Evolutionary conservation across 2,113 vertebrate genomes (phyloP).

Genomic region (Columba livia): DNA sequence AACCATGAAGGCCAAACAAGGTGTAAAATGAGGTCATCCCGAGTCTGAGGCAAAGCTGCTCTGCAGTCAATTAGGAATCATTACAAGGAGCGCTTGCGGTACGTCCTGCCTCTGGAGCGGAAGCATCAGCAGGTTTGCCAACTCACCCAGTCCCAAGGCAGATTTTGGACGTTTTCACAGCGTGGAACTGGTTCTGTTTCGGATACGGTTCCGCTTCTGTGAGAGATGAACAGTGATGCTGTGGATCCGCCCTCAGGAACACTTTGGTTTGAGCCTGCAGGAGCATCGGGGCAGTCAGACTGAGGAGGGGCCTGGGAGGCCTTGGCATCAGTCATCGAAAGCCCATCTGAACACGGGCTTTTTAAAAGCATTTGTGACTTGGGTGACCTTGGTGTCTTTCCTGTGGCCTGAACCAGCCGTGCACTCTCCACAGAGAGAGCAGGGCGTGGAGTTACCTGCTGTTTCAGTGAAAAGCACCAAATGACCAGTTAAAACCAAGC

Average conservation of each 20-base stretch:
- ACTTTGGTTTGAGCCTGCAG: neutral
- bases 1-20: neutral
- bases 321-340: neutral
- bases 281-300: neutral
- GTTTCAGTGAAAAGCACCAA: neutral
- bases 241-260: neutral
- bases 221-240: neutral
- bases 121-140: neutral
- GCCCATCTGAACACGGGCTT: neutral
- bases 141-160: neutral
- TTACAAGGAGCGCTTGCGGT: neutral
- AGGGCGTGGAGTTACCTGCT: neutral
- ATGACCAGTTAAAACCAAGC: neutral
- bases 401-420: neutral
- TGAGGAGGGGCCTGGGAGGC: neutral
- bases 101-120: neutral
- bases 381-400: neutral
- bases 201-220: neutral
- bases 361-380: neutral
- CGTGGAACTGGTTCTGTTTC: neutral
- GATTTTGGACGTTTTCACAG: neutral
- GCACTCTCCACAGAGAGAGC: neutral
- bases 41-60: neutral
- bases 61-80: fast-evolving
- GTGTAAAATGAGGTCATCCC: neutral